Conservation (phyloP, 2,113 vertebrate genomes). For the Hucho hucho region DNA sequence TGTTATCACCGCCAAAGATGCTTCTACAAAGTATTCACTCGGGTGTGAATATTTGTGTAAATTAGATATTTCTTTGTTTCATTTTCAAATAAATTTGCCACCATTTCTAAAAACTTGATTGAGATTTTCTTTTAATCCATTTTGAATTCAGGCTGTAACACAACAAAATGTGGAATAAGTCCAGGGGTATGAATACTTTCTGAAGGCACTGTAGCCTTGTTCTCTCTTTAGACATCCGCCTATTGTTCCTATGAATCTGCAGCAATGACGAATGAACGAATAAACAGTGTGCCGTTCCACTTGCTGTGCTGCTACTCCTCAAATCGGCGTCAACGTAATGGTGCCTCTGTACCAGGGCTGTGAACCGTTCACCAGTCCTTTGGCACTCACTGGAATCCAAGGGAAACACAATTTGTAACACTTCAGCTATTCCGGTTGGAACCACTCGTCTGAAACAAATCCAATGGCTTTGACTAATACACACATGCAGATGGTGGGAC, state of each 20-base stretch:
- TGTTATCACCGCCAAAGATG: too few relatives aligned
- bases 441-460: conserved; percentile 70
- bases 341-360: conserved; percentile 20
- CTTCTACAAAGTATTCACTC: too few relatives aligned
- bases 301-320: conserved; percentile 4
- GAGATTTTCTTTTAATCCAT: too few relatives aligned
- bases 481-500: conserved; percentile 48
- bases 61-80: too few relatives aligned
- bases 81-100: too few relatives aligned
- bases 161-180: too few relatives aligned
- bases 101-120: too few relatives aligned
- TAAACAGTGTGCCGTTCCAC: conserved; percentile 12
- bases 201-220: too few relatives aligned
- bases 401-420: conserved; percentile 68
- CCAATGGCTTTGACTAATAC: conserved; percentile 45
- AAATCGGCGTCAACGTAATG: conserved; percentile 11
- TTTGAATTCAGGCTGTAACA: too few relatives aligned
- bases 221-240: background rate
- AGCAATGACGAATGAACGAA: background rate
- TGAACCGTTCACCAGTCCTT: conserved; percentile 57
- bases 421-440: conserved; percentile 62
- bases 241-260: background rate
- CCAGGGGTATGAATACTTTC: too few relatives aligned
- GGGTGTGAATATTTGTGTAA: too few relatives aligned
- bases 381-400: conserved; percentile 60